Conservation (phyloP, 2,888 invertebrate species). For the Omphaloscelis lunosa region DNA sequence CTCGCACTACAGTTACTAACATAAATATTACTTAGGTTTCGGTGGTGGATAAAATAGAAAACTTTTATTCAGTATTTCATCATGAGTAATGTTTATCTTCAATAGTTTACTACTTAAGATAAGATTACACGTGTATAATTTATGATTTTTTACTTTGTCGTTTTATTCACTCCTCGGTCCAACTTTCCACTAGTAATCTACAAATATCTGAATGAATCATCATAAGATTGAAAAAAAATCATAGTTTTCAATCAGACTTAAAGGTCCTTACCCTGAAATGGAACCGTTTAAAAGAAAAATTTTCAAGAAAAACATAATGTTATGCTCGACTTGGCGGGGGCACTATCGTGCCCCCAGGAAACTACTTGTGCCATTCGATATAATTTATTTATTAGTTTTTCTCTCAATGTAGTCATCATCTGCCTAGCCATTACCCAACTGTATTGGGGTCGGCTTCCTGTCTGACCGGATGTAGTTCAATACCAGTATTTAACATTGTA, state of each 20-base stretch:
- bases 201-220: background rate
- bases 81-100: slow-evolving; percentile 83
- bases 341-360: too few species aligned
- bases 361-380: too few species aligned
- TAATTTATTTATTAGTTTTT: background rate
- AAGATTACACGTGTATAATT: slow-evolving; percentile 79
- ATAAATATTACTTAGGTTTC: slow-evolving; percentile 83
- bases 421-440: background rate
- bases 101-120: slow-evolving; percentile 80
- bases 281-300: background rate
- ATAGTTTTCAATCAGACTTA: too few species aligned
- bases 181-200: background rate
- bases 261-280: background rate
- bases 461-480: background rate
- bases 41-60: slow-evolving; percentile 86
- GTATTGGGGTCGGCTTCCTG: background rate
- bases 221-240: too few species aligned
- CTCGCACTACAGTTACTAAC: slow-evolving; percentile 78
- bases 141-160: slow-evolving; percentile 76
- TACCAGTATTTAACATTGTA: background rate
- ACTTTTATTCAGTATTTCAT: slow-evolving; percentile 85
- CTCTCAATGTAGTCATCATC: background rate
- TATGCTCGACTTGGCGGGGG: too few species aligned
- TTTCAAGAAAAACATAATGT: background rate
- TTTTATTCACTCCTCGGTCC: slow-evolving; percentile 73